Evolutionary conservation across 1,140 invertebrate species (phyloP), one percentile per base, ranked within the genome.

Genomic region (Protaetia brevitarsis): DNA sequence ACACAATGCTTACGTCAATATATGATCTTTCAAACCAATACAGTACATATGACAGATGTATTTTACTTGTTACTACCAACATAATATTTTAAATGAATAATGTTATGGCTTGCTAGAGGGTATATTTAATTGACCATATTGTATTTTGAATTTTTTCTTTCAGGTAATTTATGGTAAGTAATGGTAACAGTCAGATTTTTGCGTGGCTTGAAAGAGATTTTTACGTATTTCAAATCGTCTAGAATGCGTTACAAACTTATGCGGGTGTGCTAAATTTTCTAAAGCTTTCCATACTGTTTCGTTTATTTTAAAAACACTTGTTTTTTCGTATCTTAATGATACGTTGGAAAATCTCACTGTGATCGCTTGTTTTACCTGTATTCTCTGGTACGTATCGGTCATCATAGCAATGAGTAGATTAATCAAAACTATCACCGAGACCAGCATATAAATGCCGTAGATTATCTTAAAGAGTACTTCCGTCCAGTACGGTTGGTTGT

Each of bases 321-420:
- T 45, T 45, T 45, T 21, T n/a, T n/a, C n/a, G n/a, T n/a, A n/a
- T n/a, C 41, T 45, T 45, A 45, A 45, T 56, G 28, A 31, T 63
- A 65, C 67, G 67, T 61, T 41, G 26, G 63, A 61, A 16, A 64
- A 27, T 34, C 31, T 27, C 2, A 16, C 23, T 58, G 23, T 27
- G 8, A 23, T 58, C 29, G n/a, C 28, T 58, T 37, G 19, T 68
- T 68, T 81, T 87, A 89, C 93, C 85, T 98, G 90, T 78, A 99
- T 99, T 74, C 96, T 86, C 79, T 99, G 97, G 82, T 99, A 99
- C 27, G 97, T 99, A 84, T 99, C 97, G 76, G 95, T 97, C 97
- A 99, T 99, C 97, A 99, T 99, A 84, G 97, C 97, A 87, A 99
- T 99, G 73, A 99, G 89, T 65, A 99, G 87, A 84, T 99, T 99